Evolutionary conservation across 2,888 invertebrate genomes (phyloP), one percentile per base, ranked within the genome.

Genomic region (Drosophila paranaensis): DNA sequence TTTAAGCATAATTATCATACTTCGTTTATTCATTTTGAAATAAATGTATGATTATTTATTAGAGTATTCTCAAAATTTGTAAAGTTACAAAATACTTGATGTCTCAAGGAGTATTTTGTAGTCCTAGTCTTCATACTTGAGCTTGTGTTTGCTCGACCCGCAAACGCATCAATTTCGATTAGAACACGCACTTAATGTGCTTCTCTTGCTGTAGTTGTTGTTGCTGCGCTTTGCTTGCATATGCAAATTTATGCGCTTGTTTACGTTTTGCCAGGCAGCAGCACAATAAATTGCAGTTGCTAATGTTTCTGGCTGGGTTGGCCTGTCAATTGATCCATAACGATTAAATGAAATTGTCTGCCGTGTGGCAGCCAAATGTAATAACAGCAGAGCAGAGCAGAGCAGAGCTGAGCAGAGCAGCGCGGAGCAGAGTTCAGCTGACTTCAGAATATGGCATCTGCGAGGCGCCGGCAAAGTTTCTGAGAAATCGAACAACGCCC

Each of bases 401-500:
- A 25, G 45, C 6, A 8, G 25, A 27, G 27, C 9, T 3, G 14
- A 8, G 45, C 37, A 40, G 14, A 42, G 60, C 30, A 33, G 14
- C 4, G 30, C 30, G 6, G n/a, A n/a, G n/a, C n/a, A n/a, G n/a
- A n/a, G 2, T 1, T 20, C 20, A 20, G 20, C 20, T 20, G 20
- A 1, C 20, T 20, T 20, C 8, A 25, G 20, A 40, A 55, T 42
- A 33, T 57, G 60, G 45, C 51, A 62, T 39, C 60, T 39, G 50
- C 25, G 40, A 62, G 80, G 63, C 81, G 78, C 77, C 78, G 11
- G n/a, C 14, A 60, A 65, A 73, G 64, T 73, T 70, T 67, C 48
- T 33, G 11, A 27, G 16, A 58, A 55, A 37, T 53, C 43, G 46
- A 64, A 54, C 48, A 45, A 57, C 51, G 71, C 54, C 54, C 63